phyloP scores from a whole-genome alignment of 92 coral and sea anemone genomes.

The Montipora capitata region DNA sequence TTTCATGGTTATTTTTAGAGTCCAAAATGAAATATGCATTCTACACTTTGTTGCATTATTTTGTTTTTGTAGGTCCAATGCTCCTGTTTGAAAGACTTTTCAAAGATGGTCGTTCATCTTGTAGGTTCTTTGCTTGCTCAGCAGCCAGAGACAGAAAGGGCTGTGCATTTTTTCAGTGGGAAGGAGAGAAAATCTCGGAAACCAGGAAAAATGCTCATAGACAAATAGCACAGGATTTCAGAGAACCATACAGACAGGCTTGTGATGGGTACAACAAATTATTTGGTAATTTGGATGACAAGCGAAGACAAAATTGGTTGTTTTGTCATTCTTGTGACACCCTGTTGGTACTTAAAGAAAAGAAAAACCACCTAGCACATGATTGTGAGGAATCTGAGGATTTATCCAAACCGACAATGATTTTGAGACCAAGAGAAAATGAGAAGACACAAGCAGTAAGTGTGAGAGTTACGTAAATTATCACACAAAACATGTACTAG shows the following conservation, averaged over 20 bases:
- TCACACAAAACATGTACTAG: too few species aligned
- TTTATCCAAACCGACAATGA: constrained; percentile 81
- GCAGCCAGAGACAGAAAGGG: constrained; percentile 94
- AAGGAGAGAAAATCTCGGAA: constrained; percentile 86
- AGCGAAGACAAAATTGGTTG: constrained; percentile 38
- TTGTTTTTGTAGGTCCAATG: constrained; percentile 90
- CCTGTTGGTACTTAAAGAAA: constrained; percentile 62
- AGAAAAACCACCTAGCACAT: constrained; percentile 71
- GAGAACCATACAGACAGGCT: constrained; percentile 50
- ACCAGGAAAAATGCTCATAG: constrained; percentile 82
- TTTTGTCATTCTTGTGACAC: constrained; percentile 92
- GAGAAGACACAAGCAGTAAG: constrained; percentile 95
- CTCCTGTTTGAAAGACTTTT: constrained; percentile 95
- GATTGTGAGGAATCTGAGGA: constrained; percentile 57
- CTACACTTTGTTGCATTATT: too few species aligned
- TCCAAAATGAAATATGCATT: too few species aligned
- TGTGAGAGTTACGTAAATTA: background rate
- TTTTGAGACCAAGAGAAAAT: constrained; percentile 90
- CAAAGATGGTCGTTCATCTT: constrained; percentile 82
- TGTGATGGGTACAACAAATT: constrained; percentile 52
- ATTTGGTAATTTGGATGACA: constrained; percentile 35
- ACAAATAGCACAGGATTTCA: constrained; percentile 80
- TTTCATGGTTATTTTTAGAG: too few species aligned
- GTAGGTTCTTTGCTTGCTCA: constrained; percentile 94
- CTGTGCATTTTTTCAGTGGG: constrained; percentile 98